phyloP scores from a whole-genome alignment of 2,113 vertebrate genomes.

The Chaetodon trifascialis region DNA sequence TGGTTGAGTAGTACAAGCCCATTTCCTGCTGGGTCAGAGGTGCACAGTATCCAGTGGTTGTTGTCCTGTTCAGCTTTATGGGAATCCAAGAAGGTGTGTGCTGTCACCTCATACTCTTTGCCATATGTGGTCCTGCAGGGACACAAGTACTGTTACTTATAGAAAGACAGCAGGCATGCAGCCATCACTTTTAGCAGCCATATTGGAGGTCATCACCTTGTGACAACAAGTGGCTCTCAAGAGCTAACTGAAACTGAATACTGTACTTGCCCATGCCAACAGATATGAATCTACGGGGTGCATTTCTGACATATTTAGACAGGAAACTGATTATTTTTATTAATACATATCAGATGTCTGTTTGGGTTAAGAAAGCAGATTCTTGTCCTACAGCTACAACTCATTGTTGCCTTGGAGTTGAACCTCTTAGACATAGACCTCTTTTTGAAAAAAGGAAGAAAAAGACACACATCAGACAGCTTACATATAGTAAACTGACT shows the following conservation, averaged over 20 bases:
- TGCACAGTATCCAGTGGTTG: slow-evolving; percentile 92
- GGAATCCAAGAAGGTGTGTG: slow-evolving; percentile 90
- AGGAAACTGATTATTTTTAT: background rate
- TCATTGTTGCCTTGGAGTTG: background rate
- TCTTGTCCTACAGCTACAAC: background rate
- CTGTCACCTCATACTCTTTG: slow-evolving; percentile 89
- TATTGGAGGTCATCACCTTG: background rate
- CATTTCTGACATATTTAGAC: background rate
- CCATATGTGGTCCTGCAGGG: slow-evolving; percentile 88
- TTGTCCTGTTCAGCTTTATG: slow-evolving; percentile 88
- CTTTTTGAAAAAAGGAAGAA: background rate
- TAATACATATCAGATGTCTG: background rate
- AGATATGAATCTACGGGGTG: background rate
- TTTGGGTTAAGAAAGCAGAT: background rate
- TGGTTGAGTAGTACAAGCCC: slow-evolving; percentile 67
- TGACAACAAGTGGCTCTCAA: background rate
- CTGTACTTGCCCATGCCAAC: background rate
- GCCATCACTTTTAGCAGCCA: slow-evolving; percentile 9
- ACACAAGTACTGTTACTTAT: slow-evolving; percentile 42
- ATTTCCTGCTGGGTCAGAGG: slow-evolving; percentile 78
- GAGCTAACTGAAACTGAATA: background rate
- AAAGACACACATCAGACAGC: background rate
- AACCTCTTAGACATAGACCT: background rate
- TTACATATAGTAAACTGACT: background rate
- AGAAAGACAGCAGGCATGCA: background rate